phyloP scores from a whole-genome alignment of 2,888 invertebrate genomes.

The Aquatica leii region DNA sequence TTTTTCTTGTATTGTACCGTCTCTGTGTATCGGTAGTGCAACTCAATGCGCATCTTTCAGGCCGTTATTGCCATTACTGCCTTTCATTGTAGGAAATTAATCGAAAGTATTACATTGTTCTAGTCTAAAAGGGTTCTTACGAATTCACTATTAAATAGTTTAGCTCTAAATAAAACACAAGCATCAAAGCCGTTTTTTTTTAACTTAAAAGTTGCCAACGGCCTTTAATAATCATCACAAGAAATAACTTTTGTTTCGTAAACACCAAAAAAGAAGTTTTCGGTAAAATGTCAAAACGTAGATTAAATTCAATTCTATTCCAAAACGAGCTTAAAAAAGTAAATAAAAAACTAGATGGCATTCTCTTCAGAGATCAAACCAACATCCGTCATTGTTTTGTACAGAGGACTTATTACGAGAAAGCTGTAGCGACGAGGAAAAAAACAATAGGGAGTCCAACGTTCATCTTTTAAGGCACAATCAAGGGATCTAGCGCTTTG shows the following conservation, averaged over 20 bases:
- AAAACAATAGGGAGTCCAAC: conserved; percentile 34
- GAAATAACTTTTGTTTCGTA: no score
- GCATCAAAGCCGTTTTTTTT: no score
- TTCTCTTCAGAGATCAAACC: conserved; percentile 20
- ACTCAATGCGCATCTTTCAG: conserved; percentile 34
- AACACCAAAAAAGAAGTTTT: no score
- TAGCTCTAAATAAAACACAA: neutral
- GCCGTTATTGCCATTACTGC: conserved; percentile 24
- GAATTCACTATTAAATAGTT: neutral
- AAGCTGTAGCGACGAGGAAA: conserved; percentile 35
- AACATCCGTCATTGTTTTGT: conserved; percentile 16
- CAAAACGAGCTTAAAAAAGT: neutral
- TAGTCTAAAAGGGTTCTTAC: neutral
- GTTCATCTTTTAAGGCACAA: conserved; percentile 44
- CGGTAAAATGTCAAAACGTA: no score
- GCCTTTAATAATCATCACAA: no score
- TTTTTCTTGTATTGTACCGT: conserved; percentile 39
- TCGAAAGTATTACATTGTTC: conserved; percentile 33
- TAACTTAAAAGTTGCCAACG: no score
- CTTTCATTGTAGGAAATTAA: conserved; percentile 33
- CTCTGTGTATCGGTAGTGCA: conserved; percentile 34
- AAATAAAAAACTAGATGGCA: neutral
- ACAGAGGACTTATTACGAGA: conserved; percentile 39
- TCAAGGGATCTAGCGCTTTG: conserved; percentile 46
- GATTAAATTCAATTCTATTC: no score